Base-by-base conservation (phyloP, 2,888 invertebrate genomes). In the Ophion costatus region DNA sequence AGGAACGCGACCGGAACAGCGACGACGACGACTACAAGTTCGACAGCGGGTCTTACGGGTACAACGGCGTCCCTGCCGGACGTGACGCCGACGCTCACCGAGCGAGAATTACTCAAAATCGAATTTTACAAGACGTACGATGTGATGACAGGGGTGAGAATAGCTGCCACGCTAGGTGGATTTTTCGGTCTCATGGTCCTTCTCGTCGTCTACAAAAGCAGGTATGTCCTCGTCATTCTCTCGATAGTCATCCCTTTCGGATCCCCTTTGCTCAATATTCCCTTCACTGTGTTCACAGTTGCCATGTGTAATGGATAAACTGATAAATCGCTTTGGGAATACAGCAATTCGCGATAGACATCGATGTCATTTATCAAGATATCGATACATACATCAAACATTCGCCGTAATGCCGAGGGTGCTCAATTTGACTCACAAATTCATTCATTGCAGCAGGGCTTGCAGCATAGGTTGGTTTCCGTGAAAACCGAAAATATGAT, bases 121-220 rank as follows among this genome's bases (percentile, higher is more conserved):
- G 97, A 97, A 93, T 98, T 97, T 94, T 98, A 97, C 95, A 96
- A 97, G 90, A 97, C 98, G 57, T 98, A 98, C 94, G 98, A 98
- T 95, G 97, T 97, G 94, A 98, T 98, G 98, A 98, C 98, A 90
- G 98, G 98, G 88, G 96, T 98, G 87, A 96, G 98, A 88, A 98
- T 98, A 94, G 98, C 98, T 89, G 97, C 97, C 89, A 98, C 98
- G 3, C 95, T 98, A 76, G 98, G 98, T 90, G 98, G 98, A 90
- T 98, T 98, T 94, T 98, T 98, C 94, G 97, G 97, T 87, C 95
- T 98, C 91, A 98, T 98, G 97, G 98, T 98, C 70, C 96, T 98
- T 93, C 95, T 98, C 92, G 97, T 98, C 90, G 96, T 98, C 87
- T 98, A 98, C 95, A 98, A 98, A 94, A 98, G 97, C 94, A 97